A percentile compares a stretch with the other conserved stretches of the same genome.
Conservation (phyloP, 2,113 vertebrate genomes). For the Colaptes auratus region DNA sequence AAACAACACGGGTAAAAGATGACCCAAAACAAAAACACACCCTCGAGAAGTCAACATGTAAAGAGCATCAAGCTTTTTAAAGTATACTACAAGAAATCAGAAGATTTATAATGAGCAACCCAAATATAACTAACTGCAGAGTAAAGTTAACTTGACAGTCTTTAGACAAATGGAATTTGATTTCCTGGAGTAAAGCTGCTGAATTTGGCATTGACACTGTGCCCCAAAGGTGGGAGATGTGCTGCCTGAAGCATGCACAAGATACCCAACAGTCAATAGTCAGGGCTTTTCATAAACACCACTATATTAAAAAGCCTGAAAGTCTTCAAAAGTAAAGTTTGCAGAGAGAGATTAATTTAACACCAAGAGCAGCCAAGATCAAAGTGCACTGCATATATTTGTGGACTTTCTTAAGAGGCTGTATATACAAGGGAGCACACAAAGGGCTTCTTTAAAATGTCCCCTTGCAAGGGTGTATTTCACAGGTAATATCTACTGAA, state of each 20-base stretch:
- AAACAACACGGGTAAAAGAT: neutral
- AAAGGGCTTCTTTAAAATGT: slow-evolving; percentile 37
- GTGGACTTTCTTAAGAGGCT: slow-evolving; percentile 33
- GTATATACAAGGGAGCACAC: neutral
- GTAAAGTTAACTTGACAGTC: neutral
- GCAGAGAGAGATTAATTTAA: neutral
- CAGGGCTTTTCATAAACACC: neutral
- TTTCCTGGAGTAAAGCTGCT: slow-evolving; percentile 28
- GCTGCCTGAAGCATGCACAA: neutral
- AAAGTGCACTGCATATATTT: neutral
- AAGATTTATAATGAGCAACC: slow-evolving; percentile 16
- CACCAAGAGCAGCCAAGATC: neutral
- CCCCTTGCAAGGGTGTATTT: neutral
- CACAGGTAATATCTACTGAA: neutral
- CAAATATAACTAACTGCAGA: slow-evolving; percentile 33
- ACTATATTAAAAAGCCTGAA: neutral
- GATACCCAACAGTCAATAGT: neutral
- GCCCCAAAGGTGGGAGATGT: neutral
- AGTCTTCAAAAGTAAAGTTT: neutral
- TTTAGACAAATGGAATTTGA: slow-evolving; percentile 35
- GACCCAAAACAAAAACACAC: neutral
- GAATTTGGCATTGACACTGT: neutral
- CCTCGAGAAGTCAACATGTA: neutral
- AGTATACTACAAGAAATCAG: neutral
- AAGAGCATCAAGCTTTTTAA: neutral